These are phyloP conservation scores for Podarcis muralis DNA, from an alignment of 2,113 vertebrate species.

Conservation along the genomic window DNA sequence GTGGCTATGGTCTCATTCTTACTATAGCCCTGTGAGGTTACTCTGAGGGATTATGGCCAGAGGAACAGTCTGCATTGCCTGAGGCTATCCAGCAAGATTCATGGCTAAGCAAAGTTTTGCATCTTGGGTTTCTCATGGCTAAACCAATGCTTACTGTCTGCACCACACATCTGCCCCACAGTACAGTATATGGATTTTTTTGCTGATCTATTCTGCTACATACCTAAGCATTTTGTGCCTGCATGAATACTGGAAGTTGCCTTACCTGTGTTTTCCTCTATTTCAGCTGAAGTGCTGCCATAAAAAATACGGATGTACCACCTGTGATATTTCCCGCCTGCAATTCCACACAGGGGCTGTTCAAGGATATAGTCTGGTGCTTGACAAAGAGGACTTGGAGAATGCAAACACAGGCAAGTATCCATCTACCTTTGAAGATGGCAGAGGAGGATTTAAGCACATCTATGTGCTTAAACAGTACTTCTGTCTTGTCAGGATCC, in stretches of 20 bases:
- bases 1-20: background rate
- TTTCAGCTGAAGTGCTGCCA: conserved; percentile 93
- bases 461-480: background rate
- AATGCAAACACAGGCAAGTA: conserved; percentile 85
- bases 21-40: background rate
- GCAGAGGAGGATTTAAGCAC: too few species aligned
- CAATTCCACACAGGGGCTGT: conserved; percentile 96
- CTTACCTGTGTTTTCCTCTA: background rate
- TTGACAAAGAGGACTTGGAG: conserved; percentile 92
- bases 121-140: background rate
- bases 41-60: background rate
- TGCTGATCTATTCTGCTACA: background rate
- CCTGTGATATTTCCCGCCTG: conserved; percentile 88
- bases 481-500: too few species aligned
- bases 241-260: background rate
- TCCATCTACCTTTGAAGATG: background rate
- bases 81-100: too few species aligned
- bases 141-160: background rate
- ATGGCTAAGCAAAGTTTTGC: background rate
- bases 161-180: background rate
- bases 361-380: conserved; percentile 84
- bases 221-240: background rate
- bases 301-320: conserved; percentile 82
- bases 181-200: too few species aligned
- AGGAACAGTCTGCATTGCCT: background rate